Conservation (phyloP, 2,797 vertebrate genomes). For the Setipinna tenuifilis region DNA sequence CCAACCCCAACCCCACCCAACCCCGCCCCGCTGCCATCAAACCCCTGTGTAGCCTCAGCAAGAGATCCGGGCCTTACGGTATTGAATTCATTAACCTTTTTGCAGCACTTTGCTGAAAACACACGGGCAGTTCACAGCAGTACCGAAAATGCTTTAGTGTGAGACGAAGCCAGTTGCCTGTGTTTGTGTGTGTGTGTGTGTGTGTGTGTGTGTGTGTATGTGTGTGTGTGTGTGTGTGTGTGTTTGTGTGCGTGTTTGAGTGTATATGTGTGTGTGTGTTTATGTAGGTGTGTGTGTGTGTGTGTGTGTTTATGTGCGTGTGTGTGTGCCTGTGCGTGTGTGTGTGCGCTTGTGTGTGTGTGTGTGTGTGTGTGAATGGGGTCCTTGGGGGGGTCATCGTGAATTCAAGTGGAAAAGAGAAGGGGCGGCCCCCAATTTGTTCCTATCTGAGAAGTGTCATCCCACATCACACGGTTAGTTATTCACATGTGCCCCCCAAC, state of each 20-base stretch:
- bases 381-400: too few relatives aligned
- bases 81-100: slow-evolving; percentile 81
- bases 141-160: neutral
- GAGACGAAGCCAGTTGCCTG: neutral
- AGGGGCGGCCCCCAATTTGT: slow-evolving; percentile 67
- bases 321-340: too few relatives aligned
- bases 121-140: slow-evolving; percentile 22
- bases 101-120: slow-evolving; percentile 65
- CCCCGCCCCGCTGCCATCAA: neutral
- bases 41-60: slow-evolving; percentile 64
- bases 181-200: neutral
- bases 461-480: slow-evolving; percentile 76
- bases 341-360: too few relatives aligned
- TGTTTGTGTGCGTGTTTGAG: neutral
- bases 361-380: too few relatives aligned
- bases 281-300: too few relatives aligned
- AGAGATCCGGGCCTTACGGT: slow-evolving; percentile 60
- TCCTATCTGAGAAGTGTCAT: slow-evolving; percentile 75
- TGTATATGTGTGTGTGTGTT: too few relatives aligned
- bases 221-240: neutral
- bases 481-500: slow-evolving; percentile 65
- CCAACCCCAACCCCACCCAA: slow-evolving; percentile 37
- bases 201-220: too few relatives aligned
- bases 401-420: slow-evolving; percentile 13
- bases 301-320: too few relatives aligned